Evolutionary conservation across 2,888 invertebrate species (phyloP).

Genomic region (Gastracanthus pulcherrimus): DNA sequence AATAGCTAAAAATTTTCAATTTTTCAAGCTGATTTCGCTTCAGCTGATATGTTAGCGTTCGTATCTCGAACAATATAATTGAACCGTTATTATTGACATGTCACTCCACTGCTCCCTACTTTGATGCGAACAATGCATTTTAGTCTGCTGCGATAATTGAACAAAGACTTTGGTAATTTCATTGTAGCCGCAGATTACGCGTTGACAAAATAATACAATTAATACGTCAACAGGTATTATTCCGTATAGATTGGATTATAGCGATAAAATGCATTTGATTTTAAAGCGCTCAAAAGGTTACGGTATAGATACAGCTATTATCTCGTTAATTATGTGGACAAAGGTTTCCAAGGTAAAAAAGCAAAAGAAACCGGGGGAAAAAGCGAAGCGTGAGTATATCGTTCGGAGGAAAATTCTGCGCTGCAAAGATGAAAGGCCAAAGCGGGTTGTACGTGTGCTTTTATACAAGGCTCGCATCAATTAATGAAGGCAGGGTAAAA

Average conservation of each 20-base stretch:
- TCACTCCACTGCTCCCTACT: neutral
- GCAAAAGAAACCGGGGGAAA: neutral
- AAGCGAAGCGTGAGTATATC: neutral
- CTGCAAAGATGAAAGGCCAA: neutral
- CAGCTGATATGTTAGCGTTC: no score
- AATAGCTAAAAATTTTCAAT: no score
- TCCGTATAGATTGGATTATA: neutral
- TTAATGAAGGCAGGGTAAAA: neutral
- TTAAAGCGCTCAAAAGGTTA: neutral
- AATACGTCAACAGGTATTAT: neutral
- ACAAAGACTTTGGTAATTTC: neutral
- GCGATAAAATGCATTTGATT: neutral
- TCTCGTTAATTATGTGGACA: conserved; percentile 1
- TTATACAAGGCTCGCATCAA: neutral
- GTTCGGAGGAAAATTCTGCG: neutral
- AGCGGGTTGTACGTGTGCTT: neutral
- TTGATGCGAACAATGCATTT: neutral
- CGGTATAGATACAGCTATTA: neutral
- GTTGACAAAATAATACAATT: neutral
- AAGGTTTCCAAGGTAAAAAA: no score
- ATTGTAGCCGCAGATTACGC: neutral
- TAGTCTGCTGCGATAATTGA: neutral
- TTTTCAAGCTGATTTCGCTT: no score
- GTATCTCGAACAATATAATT: neutral
- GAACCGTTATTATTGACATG: neutral